phyloP scores from a whole-genome alignment of 2,113 vertebrate genomes.

The cat (Felis catus) region F.catus_Fca126_mat1.0 CM031416.1:150659501-150660000 shows the following conservation, averaged over 20 bases:
- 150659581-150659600: neutral
- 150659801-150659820: fast-evolving
- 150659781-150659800: too few species aligned
- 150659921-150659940: fast-evolving
- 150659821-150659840: fast-evolving
- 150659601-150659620: fast-evolving
- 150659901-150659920: fast-evolving
- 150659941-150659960: neutral
- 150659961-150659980: too few species aligned
- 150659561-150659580: too few species aligned
- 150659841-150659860: neutral
- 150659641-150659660: fast-evolving
- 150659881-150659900: neutral
- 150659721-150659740: fast-evolving
- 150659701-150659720: fast-evolving
- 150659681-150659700: fast-evolving
- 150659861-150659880: neutral
- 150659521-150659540: fast-evolving
- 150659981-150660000: fast-evolving
- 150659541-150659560: fast-evolving
- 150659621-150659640: fast-evolving
- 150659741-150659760: fast-evolving
- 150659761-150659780: fast-evolving
- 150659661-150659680: fast-evolving
- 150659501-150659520: neutral